These are phyloP conservation scores for Bombus fervidus DNA, from an alignment of 1,140 invertebrate species.

Conservation along the genomic window DNA sequence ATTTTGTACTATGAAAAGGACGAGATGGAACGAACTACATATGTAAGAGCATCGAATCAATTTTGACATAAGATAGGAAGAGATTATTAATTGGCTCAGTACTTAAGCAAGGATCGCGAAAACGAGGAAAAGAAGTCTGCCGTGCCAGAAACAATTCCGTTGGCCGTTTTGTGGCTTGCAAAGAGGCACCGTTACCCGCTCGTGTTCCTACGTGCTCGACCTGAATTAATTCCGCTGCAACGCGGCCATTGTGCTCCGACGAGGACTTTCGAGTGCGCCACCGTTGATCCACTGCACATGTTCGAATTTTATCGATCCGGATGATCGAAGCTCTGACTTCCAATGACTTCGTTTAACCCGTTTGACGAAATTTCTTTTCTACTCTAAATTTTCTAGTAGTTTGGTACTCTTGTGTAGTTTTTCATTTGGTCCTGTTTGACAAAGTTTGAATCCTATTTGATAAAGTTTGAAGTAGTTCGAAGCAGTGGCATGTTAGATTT, in stretches of 20 bases:
- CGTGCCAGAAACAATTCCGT: constrained; percentile 33
- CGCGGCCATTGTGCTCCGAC: constrained; percentile 52
- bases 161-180: constrained; percentile 18
- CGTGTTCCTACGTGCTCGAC: constrained; percentile 44
- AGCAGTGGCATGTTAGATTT: no score
- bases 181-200: constrained; percentile 43
- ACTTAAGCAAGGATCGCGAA: background rate
- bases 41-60: no score
- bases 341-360: background rate
- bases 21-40: no score
- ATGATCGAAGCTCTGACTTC: background rate
- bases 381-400: background rate
- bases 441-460: background rate
- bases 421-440: background rate
- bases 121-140: background rate
- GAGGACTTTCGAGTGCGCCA: constrained; percentile 51
- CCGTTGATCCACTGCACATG: constrained; percentile 38
- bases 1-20: no score
- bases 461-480: background rate
- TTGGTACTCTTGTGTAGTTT: background rate
- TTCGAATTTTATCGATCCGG: constrained; percentile 45
- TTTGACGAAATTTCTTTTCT: background rate
- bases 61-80: no score
- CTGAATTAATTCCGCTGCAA: constrained; percentile 65
- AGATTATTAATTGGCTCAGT: background rate